phyloP scores from a whole-genome alignment of 1,140 invertebrate genomes.

The Macrotrachela quadricornifera region DNA sequence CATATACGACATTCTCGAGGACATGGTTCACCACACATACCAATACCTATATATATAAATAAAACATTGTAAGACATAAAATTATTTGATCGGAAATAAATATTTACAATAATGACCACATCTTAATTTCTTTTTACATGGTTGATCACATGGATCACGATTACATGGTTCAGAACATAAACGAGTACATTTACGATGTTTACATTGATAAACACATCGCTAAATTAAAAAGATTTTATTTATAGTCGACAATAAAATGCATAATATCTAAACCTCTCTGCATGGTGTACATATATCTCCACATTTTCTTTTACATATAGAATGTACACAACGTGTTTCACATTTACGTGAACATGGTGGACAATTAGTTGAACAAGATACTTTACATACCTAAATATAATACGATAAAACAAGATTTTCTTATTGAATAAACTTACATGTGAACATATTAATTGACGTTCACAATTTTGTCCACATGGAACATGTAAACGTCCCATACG shows the following conservation, averaged over 20 bases:
- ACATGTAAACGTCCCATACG: slow-evolving; percentile 39
- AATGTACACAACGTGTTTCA: slow-evolving; percentile 35
- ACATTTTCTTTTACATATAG: slow-evolving; percentile 36
- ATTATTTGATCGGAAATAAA: too few relatives aligned
- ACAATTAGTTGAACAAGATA: slow-evolving; percentile 11
- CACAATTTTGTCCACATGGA: slow-evolving; percentile 16
- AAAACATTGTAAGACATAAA: too few relatives aligned
- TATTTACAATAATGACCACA: slow-evolving; percentile 47
- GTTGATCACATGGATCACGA: slow-evolving; percentile 29
- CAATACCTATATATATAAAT: too few relatives aligned
- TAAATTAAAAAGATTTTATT: too few relatives aligned
- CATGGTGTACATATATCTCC: slow-evolving; percentile 39
- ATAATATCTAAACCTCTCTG: slow-evolving; percentile 20
- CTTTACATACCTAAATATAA: background rate
- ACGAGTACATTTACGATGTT: slow-evolving; percentile 36
- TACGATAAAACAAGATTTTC: background rate
- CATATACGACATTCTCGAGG: slow-evolving; percentile 12
- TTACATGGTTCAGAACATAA: slow-evolving; percentile 39
- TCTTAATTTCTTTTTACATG: slow-evolving; percentile 13
- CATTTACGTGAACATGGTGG: slow-evolving; percentile 40
- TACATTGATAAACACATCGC: slow-evolving; percentile 26
- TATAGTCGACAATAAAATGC: too few relatives aligned
- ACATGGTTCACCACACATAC: slow-evolving; percentile 36
- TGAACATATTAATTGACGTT: background rate
- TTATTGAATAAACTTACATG: too few relatives aligned